These are phyloP conservation scores for Epinephelus fuscoguttatus DNA, from an alignment of 2,113 vertebrate species.

Conservation along the genomic window DNA sequence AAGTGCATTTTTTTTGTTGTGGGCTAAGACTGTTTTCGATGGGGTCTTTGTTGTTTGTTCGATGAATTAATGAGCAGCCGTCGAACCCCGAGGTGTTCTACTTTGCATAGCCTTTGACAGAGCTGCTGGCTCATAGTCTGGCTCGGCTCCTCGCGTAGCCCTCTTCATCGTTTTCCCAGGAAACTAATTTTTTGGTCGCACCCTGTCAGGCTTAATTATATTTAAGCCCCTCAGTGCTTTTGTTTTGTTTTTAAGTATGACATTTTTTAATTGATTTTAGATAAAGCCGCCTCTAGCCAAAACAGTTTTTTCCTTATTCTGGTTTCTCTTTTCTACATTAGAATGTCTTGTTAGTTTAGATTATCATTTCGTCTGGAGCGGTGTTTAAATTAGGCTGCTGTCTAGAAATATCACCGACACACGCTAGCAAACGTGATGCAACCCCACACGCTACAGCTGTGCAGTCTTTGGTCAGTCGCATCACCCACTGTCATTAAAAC, in stretches of 20 bases:
- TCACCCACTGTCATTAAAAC: constrained; percentile 10
- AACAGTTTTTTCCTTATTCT: constrained; percentile 48
- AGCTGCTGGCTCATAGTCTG: constrained; percentile 57
- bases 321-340: constrained; percentile 9
- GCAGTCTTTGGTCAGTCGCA: background rate
- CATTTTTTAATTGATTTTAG: constrained; percentile 67
- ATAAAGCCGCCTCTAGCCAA: constrained; percentile 65
- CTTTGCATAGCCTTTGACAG: constrained; percentile 60
- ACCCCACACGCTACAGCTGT: background rate
- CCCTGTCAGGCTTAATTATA: constrained; percentile 73
- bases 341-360: constrained; percentile 35
- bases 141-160: constrained; percentile 5
- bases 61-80: constrained; percentile 67
- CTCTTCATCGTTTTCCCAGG: constrained; percentile 49
- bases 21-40: constrained; percentile 42
- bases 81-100: constrained; percentile 56
- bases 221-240: constrained; percentile 63
- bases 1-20: constrained; percentile 42
- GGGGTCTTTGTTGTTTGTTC: constrained; percentile 67
- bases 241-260: constrained; percentile 66
- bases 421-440: background rate
- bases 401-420: background rate
- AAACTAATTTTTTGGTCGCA: constrained; percentile 60
- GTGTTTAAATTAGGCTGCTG: constrained; percentile 27
- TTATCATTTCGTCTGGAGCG: constrained; percentile 33